A percentile compares a stretch with the other conserved stretches of the same genome.
Evolutionary conservation across 2,113 vertebrate genomes (phyloP).

Genomic region (Cavia aperea): DNA sequence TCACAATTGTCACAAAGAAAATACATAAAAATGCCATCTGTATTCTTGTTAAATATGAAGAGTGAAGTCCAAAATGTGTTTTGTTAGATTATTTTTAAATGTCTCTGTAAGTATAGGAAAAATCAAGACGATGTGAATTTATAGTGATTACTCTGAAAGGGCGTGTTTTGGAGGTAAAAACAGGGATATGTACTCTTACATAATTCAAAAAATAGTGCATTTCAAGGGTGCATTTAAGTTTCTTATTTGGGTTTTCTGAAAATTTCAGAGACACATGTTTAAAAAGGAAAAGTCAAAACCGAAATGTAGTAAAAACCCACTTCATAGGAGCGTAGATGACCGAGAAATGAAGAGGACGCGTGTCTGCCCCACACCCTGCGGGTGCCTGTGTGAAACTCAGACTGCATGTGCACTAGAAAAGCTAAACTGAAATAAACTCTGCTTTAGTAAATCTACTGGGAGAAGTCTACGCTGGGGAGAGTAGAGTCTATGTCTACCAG

Average conservation of each 20-base stretch:
- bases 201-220: not conserved
- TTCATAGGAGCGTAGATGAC: not conserved
- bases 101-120: not conserved
- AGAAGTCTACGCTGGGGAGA: not conserved
- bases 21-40: not conserved
- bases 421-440: not conserved
- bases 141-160: not conserved
- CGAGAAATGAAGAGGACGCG: not conserved
- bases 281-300: not conserved
- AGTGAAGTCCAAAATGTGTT: not conserved
- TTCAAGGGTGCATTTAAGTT: not conserved
- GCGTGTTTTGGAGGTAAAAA: not conserved
- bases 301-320: not conserved
- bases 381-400: not conserved
- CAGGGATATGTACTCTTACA: not conserved
- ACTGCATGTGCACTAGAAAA: not conserved
- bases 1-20: not conserved
- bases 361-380: not conserved
- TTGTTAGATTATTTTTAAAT: conserved; percentile 7
- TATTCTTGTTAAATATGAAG: conserved; percentile 10
- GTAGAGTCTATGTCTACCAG: not conserved
- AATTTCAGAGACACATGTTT: conserved; percentile 28
- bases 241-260: conserved; percentile 40
- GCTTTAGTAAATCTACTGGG: not conserved
- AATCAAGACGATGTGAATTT: not conserved